Conservation (phyloP, 1,140 invertebrate species). For the Sogatella furcifera region DNA sequence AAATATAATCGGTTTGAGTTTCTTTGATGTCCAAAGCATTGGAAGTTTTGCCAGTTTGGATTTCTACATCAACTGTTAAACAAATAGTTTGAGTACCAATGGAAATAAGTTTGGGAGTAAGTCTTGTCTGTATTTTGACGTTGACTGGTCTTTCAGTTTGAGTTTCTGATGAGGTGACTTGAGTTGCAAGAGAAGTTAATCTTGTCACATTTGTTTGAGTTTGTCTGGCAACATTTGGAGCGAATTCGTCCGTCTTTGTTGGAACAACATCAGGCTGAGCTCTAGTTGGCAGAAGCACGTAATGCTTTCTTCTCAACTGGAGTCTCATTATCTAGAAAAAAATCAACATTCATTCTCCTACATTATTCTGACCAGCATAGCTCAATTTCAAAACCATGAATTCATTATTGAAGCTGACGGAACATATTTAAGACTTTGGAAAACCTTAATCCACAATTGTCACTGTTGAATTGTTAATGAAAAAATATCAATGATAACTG, state of each 20-base stretch:
- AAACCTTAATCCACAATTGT: no score
- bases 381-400: neutral
- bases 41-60: neutral
- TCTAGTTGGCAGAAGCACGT: neutral
- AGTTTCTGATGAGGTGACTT: slow-evolving; percentile 10
- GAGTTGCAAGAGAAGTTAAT: slow-evolving; percentile 15
- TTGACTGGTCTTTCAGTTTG: slow-evolving; percentile 15
- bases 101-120: neutral
- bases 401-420: neutral
- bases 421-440: neutral
- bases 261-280: neutral
- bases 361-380: neutral
- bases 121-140: slow-evolving; percentile 9
- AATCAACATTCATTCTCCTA: neutral
- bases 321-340: slow-evolving; percentile 9
- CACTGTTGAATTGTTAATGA: no score
- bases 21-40: neutral
- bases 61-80: neutral
- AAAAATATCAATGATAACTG: no score
- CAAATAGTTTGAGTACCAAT: neutral
- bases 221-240: slow-evolving; percentile 8
- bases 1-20: neutral
- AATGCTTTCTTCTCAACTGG: slow-evolving; percentile 6
- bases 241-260: neutral
- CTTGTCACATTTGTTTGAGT: slow-evolving; percentile 15